Evolutionary conservation across 2,797 vertebrate genomes (phyloP), one percentile per base, ranked within the genome.

Genomic region (Danio jaintianensis): DNA sequence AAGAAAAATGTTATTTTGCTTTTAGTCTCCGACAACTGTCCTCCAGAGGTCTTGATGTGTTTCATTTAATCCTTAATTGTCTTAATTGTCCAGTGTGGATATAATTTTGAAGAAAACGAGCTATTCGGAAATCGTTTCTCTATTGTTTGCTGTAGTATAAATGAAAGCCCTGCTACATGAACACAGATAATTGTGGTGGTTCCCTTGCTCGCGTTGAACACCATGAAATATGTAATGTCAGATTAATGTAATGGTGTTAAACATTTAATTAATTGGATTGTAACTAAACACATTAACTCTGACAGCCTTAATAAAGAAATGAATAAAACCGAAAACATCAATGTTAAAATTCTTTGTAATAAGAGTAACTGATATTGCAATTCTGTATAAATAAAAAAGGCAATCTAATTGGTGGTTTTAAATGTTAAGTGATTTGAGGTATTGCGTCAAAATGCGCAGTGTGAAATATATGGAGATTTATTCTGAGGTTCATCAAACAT

Each of bases 21-120:
- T 36, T 63, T 63, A 18, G 16, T 10, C 22, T 61, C 53, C 56
- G 18, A 22, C 55, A 55, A 56, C 64, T 68, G 16, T n/a, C 67
- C 10, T 18, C 29, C 48, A 18, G 48, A 38, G 16, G 16, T 29
- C 48, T 48, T 67, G 20, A 13, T 9, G n/a, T 43, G 12, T 71
- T 71, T 45, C 4, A 47, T 59, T 59, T 29, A 59, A 15, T 29
- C 38, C 16, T 52, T 10, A 69, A 50, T n/a, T n/a, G n/a, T 50
- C 8, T 16, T 50, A n/a, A 36, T 36, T 18, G 29, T 52, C 15
- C 29, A 10, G 18, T 52, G 67, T 38, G 48, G 29, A 13, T 69
- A 29, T 52, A 38, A 38, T 69, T 69, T 53, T 36, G 47, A 62
- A 61, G 15, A 40, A 38, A n/a, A 63, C 20, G 6, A 29, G 7